These are phyloP conservation scores for Tachina lurida DNA, from an alignment of 2,888 invertebrate species.

Conservation along the genomic window DNA sequence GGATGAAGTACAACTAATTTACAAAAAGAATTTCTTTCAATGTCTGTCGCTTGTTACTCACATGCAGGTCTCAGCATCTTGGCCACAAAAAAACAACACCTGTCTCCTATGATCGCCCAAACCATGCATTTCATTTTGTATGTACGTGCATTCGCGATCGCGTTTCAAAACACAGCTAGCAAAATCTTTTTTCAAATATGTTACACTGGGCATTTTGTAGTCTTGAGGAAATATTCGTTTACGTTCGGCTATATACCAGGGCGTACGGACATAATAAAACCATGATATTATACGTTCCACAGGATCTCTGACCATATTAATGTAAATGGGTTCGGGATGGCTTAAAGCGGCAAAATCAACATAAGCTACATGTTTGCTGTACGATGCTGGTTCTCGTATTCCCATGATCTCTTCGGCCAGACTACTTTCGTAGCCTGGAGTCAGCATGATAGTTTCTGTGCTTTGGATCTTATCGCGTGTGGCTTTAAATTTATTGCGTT, in stretches of 20 bases:
- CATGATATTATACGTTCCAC: constrained; percentile 93
- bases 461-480: constrained; percentile 91
- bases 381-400: constrained; percentile 90
- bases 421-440: constrained; percentile 89
- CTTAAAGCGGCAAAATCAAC: too few relatives aligned
- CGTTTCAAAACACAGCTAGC: constrained; percentile 93
- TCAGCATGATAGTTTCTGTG: constrained; percentile 83
- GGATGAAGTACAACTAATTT: constrained; percentile 82
- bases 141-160: constrained; percentile 92
- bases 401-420: constrained; percentile 90
- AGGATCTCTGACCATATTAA: constrained; percentile 91
- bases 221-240: constrained; percentile 87
- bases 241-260: constrained; percentile 96
- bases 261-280: constrained; percentile 89
- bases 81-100: constrained; percentile 95
- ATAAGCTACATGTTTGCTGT: constrained; percentile 84
- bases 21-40: not conserved
- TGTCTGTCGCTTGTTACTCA: constrained; percentile 89
- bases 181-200: constrained; percentile 94
- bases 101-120: constrained; percentile 92
- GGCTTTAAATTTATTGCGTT: constrained; percentile 87
- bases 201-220: constrained; percentile 84
- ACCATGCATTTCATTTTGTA: constrained; percentile 82
- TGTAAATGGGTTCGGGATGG: too few relatives aligned
- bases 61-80: constrained; percentile 84